A percentile compares a stretch with the other conserved stretches of the same genome.
phyloP scores from a whole-genome alignment of 2,113 vertebrate genomes.

The Nycticryphes semicollaris region DNA sequence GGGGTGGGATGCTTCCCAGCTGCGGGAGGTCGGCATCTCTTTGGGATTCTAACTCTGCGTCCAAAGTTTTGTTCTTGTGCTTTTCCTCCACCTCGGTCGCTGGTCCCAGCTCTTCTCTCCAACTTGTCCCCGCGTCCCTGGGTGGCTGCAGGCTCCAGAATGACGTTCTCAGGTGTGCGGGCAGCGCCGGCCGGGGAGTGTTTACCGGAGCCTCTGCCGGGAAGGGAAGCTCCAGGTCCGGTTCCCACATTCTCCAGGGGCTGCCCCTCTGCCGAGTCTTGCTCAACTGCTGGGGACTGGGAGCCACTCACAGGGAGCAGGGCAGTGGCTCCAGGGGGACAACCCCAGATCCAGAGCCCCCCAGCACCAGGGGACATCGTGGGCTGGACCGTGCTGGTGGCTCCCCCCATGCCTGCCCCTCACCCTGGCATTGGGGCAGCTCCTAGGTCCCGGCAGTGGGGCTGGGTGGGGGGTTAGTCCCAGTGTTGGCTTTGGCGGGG shows the following conservation, averaged over 20 bases:
- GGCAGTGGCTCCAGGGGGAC: not conserved
- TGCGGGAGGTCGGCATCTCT: slow-evolving; percentile 22
- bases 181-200: not conserved
- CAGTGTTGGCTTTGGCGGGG: accelerated
- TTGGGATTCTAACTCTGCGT: not conserved
- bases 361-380: not conserved
- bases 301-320: not conserved
- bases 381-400: no score
- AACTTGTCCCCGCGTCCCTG: not conserved
- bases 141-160: not conserved
- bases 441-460: accelerated
- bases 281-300: not conserved
- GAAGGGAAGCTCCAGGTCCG: not conserved
- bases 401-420: not conserved
- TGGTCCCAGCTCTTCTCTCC: not conserved
- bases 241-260: not conserved
- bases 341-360: accelerated
- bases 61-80: slow-evolving; percentile 49
- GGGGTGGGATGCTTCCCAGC: not conserved
- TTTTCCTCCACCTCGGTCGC: slow-evolving; percentile 39
- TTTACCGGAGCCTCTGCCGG: not conserved
- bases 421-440: accelerated
- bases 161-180: not conserved
- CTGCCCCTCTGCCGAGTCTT: not conserved
- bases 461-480: not conserved